phyloP scores from a whole-genome alignment of 2,888 invertebrate genomes.

The Epinotia nisella region DNA sequence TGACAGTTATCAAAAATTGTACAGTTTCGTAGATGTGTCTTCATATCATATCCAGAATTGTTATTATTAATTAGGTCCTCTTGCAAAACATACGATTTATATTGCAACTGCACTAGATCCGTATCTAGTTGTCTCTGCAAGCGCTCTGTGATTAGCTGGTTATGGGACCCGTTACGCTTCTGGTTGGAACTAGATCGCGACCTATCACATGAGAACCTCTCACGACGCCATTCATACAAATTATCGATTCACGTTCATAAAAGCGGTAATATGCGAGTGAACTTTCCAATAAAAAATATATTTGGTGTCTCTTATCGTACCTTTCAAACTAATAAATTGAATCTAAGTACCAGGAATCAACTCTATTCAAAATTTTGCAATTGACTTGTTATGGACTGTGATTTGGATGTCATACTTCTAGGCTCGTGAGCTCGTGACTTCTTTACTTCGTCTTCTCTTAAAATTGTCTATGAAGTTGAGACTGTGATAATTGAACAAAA shows the following conservation, averaged over 20 bases:
- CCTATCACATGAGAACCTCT: constrained; percentile 71
- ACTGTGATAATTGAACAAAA: too few species aligned
- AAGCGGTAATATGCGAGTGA: neutral
- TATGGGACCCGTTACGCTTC: constrained; percentile 23
- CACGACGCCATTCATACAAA: constrained; percentile 68
- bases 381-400: too few species aligned
- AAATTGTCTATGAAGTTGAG: too few species aligned
- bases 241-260: constrained; percentile 27
- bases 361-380: neutral
- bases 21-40: neutral
- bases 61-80: constrained; percentile 44
- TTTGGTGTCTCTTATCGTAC: neutral
- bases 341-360: neutral
- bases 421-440: too few species aligned
- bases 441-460: neutral
- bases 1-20: neutral
- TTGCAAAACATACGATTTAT: neutral
- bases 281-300: neutral
- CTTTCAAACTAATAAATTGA: neutral
- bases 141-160: constrained; percentile 10
- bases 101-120: constrained; percentile 25
- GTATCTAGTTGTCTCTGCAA: constrained; percentile 19
- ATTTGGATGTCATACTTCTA: neutral
- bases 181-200: constrained; percentile 53
- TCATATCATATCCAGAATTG: neutral